Conservation (phyloP, 2,113 vertebrate species). For the Cyphomyrus discorhynchus region DNA sequence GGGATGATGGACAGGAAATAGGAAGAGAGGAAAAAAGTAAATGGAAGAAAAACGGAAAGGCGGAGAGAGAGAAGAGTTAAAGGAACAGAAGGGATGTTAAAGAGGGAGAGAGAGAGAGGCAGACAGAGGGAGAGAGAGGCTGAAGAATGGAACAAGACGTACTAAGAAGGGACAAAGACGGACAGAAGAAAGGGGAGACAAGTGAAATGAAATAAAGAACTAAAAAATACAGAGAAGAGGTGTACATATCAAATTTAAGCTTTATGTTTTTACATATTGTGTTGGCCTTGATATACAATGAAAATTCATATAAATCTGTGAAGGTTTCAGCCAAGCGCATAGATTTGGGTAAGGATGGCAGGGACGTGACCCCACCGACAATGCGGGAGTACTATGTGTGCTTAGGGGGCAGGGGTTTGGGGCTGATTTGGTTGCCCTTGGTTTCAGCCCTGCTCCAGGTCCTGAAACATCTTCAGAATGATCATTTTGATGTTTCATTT, state of each 20-base stretch:
- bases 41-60: not conserved
- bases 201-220: not conserved
- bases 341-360: not conserved
- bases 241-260: not conserved
- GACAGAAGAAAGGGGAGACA: not conserved
- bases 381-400: not conserved
- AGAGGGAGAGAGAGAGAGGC: not conserved
- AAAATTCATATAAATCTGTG: not conserved
- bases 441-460: not conserved
- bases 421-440: not conserved
- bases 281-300: not conserved
- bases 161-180: not conserved
- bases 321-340: not conserved
- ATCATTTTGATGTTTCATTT: not conserved
- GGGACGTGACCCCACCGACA: not conserved
- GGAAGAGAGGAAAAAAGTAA: not conserved
- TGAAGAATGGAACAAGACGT: not conserved
- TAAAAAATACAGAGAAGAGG: not conserved
- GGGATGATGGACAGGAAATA: not conserved
- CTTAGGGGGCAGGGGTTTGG: not conserved
- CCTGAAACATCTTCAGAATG: not conserved
- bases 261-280: not conserved
- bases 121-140: not conserved
- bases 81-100: not conserved
- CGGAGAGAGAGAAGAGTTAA: not conserved